phyloP scores from a whole-genome alignment of 1,140 invertebrate species.

The Solen grandis region DNA sequence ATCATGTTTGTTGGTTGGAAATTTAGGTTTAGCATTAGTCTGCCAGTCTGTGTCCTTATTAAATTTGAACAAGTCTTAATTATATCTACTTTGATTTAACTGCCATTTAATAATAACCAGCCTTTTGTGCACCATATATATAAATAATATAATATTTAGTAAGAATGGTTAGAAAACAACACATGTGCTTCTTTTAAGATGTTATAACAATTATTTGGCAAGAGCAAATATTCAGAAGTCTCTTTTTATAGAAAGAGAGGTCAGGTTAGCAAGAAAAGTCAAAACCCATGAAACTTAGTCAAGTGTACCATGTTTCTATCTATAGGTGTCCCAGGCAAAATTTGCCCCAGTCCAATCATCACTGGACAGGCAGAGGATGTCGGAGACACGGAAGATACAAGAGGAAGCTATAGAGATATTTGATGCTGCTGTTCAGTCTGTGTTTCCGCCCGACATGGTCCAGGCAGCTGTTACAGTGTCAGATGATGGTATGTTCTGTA shows the following conservation, averaged over 20 bases:
- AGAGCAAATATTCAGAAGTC: background rate
- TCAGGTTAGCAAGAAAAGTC: background rate
- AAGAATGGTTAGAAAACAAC: too few species aligned
- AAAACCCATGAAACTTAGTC: background rate
- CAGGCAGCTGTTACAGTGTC: slow-evolving; percentile 63
- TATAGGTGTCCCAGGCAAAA: background rate
- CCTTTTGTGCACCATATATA: too few species aligned
- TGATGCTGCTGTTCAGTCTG: slow-evolving; percentile 68
- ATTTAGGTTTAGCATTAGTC: too few species aligned
- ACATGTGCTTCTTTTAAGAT: too few species aligned
- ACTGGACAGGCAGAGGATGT: background rate
- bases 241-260: background rate
- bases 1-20: too few species aligned
- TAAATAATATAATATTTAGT: too few species aligned
- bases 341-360: background rate
- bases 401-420: slow-evolving; percentile 65
- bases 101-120: too few species aligned
- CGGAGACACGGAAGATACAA: slow-evolving; percentile 5
- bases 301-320: slow-evolving; percentile 22
- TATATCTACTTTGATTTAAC: too few species aligned
- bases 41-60: too few species aligned
- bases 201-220: too few species aligned
- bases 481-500: slow-evolving; percentile 21
- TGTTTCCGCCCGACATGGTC: slow-evolving; percentile 75
- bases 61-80: too few species aligned